phyloP scores from a whole-genome alignment of 2,888 invertebrate species.

The Latrodectus hesperus region DNA sequence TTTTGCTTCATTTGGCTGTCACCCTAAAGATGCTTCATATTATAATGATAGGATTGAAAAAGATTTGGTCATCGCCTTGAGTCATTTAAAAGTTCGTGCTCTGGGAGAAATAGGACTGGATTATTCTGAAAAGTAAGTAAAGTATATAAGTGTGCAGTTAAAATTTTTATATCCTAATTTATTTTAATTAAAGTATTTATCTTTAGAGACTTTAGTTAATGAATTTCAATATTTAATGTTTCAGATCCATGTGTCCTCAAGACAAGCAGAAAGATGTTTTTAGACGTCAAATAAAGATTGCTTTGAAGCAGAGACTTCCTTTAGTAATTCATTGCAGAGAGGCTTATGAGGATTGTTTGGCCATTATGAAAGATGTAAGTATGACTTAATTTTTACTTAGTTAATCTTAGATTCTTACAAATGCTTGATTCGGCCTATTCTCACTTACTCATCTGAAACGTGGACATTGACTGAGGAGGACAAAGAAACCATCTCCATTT shows the following conservation, averaged over 20 bases:
- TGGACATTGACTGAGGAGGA: too few species aligned
- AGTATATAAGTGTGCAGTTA: not conserved
- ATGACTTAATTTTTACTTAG: not conserved
- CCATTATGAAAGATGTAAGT: conserved; percentile 75
- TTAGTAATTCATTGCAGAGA: conserved; percentile 77
- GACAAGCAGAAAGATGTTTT: conserved; percentile 75
- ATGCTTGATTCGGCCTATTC: too few species aligned
- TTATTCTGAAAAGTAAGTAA: conserved; percentile 75
- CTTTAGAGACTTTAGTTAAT: too few species aligned
- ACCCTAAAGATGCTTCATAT: conserved; percentile 72
- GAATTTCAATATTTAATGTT: too few species aligned
- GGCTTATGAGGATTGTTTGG: conserved; percentile 75
- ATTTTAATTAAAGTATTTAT: conserved; percentile 71
- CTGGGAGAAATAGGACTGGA: conserved; percentile 78
- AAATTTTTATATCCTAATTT: not conserved
- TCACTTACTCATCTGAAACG: too few species aligned
- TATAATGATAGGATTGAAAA: conserved; percentile 68
- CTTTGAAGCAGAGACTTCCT: conserved; percentile 74
- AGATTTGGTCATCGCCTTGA: conserved; percentile 61
- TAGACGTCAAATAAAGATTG: conserved; percentile 75
- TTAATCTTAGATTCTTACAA: too few species aligned
- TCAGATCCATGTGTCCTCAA: conserved; percentile 68
- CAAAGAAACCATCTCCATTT: too few species aligned
- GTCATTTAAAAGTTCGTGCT: conserved; percentile 74
- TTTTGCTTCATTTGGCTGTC: conserved; percentile 74